Conservation (phyloP, 2,888 invertebrate genomes). For the Blera fallax region DNA sequence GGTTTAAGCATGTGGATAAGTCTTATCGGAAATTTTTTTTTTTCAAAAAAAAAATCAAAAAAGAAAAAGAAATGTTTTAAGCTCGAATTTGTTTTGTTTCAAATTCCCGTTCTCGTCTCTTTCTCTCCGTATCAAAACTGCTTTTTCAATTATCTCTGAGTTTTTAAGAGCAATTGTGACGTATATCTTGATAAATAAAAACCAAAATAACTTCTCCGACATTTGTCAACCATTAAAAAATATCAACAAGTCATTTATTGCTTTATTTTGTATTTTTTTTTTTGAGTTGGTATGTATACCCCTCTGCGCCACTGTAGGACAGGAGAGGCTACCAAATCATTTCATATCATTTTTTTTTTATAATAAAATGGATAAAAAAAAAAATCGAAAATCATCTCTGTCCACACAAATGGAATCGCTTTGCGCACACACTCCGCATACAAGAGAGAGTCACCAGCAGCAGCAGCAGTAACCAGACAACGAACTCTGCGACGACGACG, state of each 20-base stretch:
- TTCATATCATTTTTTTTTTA: conserved; percentile 22
- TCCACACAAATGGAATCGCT: conserved; percentile 51
- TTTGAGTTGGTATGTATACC: too few species aligned
- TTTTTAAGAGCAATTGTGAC: conserved; percentile 67
- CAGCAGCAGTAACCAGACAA: conserved; percentile 14
- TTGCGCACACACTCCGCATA: conserved; percentile 13
- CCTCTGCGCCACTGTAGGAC: neutral
- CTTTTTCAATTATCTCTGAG: conserved; percentile 56
- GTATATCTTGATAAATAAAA: conserved; percentile 52
- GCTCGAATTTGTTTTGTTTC: conserved; percentile 13
- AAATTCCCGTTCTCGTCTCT: conserved; percentile 9
- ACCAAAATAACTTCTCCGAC: conserved; percentile 42
- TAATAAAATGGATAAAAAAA: conserved; percentile 16
- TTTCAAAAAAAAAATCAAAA: too few species aligned
- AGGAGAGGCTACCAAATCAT: conserved; percentile 8
- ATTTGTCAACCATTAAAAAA: conserved; percentile 70
- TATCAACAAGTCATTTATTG: conserved; percentile 69
- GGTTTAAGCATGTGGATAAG: conserved; percentile 31
- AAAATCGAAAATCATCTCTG: conserved; percentile 38
- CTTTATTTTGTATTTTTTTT: conserved; percentile 43
- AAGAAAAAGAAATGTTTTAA: conserved; percentile 42
- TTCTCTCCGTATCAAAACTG: conserved; percentile 29
- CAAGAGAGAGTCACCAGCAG: conserved; percentile 11
- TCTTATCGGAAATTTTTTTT: conserved; percentile 49
- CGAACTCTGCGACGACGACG: conserved; percentile 38